Conservation (phyloP, 2,888 invertebrate genomes). For the Agapostemon virescens region DNA sequence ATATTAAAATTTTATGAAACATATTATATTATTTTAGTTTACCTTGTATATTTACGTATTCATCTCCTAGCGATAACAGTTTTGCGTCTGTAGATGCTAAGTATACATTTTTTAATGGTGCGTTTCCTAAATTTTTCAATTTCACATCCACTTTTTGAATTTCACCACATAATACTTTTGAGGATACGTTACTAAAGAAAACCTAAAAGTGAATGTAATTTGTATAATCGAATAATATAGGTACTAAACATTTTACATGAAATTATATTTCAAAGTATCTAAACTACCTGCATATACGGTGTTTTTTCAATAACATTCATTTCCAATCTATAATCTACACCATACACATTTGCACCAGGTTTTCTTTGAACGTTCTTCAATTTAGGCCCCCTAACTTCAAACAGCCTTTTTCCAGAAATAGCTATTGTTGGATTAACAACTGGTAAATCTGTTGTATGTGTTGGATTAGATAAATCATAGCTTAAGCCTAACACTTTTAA, state of each 20-base stretch:
- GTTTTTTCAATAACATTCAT: constrained; percentile 89
- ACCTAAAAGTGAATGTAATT: constrained; percentile 81
- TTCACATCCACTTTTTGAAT: constrained; percentile 86
- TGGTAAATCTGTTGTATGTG: constrained; percentile 63
- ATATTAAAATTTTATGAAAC: neutral
- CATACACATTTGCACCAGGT: constrained; percentile 81
- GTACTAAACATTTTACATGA: neutral
- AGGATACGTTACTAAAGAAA: constrained; percentile 85
- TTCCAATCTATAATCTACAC: constrained; percentile 86
- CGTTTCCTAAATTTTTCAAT: constrained; percentile 86
- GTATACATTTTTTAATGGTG: constrained; percentile 84
- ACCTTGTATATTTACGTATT: constrained; percentile 56
- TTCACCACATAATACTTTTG: constrained; percentile 88
- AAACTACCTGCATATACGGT: constrained; percentile 89
- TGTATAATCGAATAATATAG: neutral
- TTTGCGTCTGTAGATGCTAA: constrained; percentile 88
- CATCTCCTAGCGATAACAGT: constrained; percentile 82
- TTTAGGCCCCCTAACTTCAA: constrained; percentile 82
- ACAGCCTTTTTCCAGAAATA: constrained; percentile 84
- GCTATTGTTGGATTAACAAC: constrained; percentile 75
- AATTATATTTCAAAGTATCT: neutral
- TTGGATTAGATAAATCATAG: constrained; percentile 82
- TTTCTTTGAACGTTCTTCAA: constrained; percentile 83
- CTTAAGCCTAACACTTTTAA: constrained; percentile 88
- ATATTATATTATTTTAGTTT: constrained; percentile 2